phyloP scores from a whole-genome alignment of 2,113 vertebrate species.

The Vombatus ursinus region DNA sequence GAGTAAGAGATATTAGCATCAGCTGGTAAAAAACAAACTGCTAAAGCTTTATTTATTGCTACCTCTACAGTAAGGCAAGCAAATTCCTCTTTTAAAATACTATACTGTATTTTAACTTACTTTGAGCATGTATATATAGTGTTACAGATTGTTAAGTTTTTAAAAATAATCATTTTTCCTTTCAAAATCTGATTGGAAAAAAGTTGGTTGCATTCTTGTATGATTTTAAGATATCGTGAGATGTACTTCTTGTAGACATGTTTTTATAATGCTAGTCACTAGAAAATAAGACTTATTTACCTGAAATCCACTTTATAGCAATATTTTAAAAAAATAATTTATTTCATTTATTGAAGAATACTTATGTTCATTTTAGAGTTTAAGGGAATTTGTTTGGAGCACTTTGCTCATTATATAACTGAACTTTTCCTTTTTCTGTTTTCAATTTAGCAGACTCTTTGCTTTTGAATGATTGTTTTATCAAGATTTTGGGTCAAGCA shows the following conservation, averaged over 20 bases:
- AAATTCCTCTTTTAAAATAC: constrained; percentile 9
- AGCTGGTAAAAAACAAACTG: background rate
- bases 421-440: background rate
- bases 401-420: background rate
- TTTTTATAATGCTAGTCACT: background rate
- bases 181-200: background rate
- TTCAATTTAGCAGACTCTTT: background rate
- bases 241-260: background rate
- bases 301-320: background rate
- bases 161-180: background rate
- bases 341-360: constrained; percentile 33
- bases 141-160: constrained; percentile 8
- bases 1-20: background rate
- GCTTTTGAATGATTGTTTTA: background rate
- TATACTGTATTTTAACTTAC: constrained; percentile 26
- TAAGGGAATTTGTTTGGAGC: constrained; percentile 25
- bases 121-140: constrained; percentile 15
- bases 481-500: background rate
- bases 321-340: background rate
- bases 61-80: constrained; percentile 8
- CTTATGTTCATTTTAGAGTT: background rate
- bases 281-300: background rate
- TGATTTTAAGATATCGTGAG: constrained; percentile 17
- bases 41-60: constrained; percentile 36
- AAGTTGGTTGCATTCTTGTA: constrained; percentile 7